phyloP scores from a whole-genome alignment of 2,113 vertebrate species.

The Potamarius usumacintae region DNA sequence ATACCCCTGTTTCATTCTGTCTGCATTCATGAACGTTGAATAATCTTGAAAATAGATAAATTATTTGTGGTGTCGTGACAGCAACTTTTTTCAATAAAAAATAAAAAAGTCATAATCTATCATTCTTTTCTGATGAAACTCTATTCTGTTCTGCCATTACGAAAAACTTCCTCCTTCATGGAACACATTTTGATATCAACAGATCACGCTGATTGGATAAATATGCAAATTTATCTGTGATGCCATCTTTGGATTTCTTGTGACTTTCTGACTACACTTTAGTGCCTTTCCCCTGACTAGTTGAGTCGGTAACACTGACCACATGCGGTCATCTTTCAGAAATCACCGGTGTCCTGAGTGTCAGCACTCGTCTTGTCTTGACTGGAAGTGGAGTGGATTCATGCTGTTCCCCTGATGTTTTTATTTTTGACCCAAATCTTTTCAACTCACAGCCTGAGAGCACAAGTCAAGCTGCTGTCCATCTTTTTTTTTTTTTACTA shows the following conservation, averaged over 20 bases:
- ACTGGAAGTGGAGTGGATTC: slow-evolving; percentile 58
- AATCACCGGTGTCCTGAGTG: slow-evolving; percentile 62
- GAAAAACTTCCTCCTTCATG: background rate
- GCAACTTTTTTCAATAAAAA: background rate
- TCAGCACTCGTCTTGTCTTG: slow-evolving; percentile 70
- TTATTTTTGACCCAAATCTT: slow-evolving; percentile 70
- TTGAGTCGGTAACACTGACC: background rate
- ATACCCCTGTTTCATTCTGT: background rate
- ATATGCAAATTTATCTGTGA: background rate
- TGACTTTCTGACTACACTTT: background rate
- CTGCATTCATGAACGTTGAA: background rate
- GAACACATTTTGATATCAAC: background rate
- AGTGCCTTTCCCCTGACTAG: background rate
- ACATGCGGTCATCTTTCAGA: slow-evolving; percentile 72
- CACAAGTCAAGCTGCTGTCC: slow-evolving; percentile 54
- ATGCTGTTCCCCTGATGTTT: slow-evolving; percentile 55
- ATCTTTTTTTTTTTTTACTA: slow-evolving; percentile 10
- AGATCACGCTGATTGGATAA: background rate
- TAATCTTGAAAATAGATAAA: background rate
- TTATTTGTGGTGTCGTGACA: background rate
- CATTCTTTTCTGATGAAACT: background rate
- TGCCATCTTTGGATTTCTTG: background rate
- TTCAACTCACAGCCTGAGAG: slow-evolving; percentile 48
- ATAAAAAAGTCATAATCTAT: background rate
- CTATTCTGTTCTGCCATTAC: no score